Evolutionary conservation across 2,113 vertebrate genomes (phyloP).

Genomic region (Thermophis baileyi): DNA sequence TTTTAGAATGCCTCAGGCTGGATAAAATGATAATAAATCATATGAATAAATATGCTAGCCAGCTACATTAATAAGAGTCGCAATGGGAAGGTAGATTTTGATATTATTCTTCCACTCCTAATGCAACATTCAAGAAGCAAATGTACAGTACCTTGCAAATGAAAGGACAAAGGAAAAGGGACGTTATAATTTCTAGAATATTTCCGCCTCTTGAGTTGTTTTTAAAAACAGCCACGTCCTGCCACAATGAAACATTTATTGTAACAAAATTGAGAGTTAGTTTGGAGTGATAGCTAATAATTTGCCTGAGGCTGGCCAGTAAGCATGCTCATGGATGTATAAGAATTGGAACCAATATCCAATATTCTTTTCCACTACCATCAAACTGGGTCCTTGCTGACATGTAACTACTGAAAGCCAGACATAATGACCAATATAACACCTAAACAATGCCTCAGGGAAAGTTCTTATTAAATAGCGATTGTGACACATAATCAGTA

Average conservation of each 20-base stretch:
- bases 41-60: constrained; percentile 12
- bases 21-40: constrained; percentile 28
- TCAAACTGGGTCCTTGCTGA: not conserved
- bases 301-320: not conserved
- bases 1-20: constrained; percentile 33
- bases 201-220: not conserved
- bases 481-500: constrained; percentile 60
- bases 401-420: constrained; percentile 33
- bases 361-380: not conserved
- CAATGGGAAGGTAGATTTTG: constrained; percentile 9
- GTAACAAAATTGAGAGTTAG: not conserved
- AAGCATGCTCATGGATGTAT: not conserved
- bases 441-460: constrained; percentile 45
- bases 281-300: not conserved
- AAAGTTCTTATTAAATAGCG: constrained; percentile 51
- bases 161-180: constrained; percentile 23
- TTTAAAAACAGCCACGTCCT: not conserved
- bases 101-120: constrained; percentile 2
- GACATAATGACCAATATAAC: constrained; percentile 50
- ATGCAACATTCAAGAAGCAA: constrained; percentile 29
- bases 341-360: not conserved
- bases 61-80: constrained; percentile 15
- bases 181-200: not conserved
- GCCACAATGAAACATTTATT: not conserved
- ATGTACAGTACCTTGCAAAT: not conserved